Evolutionary conservation across 2,113 vertebrate genomes (phyloP), one percentile per base, ranked within the genome.

Genomic region (Ptychochromis oligacanthus): DNA sequence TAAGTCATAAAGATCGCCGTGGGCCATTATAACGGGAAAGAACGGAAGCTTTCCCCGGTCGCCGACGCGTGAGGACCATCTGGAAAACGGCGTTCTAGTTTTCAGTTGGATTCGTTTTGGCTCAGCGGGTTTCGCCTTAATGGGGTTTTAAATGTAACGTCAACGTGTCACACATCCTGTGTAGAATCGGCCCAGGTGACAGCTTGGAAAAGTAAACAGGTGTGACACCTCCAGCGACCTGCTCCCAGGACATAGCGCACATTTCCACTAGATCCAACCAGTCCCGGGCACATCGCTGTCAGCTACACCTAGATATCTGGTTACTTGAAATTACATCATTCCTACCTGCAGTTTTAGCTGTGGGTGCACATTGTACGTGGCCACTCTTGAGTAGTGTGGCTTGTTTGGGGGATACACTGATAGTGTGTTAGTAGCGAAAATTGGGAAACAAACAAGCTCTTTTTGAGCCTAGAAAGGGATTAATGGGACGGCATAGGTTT

Each of bases 81-180:
- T 52, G 7, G 20, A 43, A 77, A 26, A 15, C 14, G 5, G 2
- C 7, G 1, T 14, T 75, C 4, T 64, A 0, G 10, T 60, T 56
- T 55, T 3, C 24, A 72, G 57, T 14, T 28, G 13, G 8, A 24
- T 72, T 77, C 0, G 22, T 75, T n/a, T 80, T 58, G 40, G 20
- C 2, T 38, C 8, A 22, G 6, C 7, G 12, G 12, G 7, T 5
- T 55, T 72, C 26, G 43, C 28, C 24, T 31, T 70, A 20, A 70
- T 70, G 65, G 65, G 24, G 24, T 70, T 70, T 70, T 52, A 70
- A 13, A 26, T 49, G 58, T 40, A 4, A 24, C n/a, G 15, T 81
- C 75, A 79, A 84, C 88, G 92, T 92, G 90, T 94, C 93, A 79
- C 85, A 49, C 49, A 38, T 38, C 60, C 67, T 80, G 70, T 79